Evolutionary conservation across 2,797 vertebrate genomes (phyloP), one percentile per base, ranked within the genome.

Genomic region (Ptychadena robeensis): DNA sequence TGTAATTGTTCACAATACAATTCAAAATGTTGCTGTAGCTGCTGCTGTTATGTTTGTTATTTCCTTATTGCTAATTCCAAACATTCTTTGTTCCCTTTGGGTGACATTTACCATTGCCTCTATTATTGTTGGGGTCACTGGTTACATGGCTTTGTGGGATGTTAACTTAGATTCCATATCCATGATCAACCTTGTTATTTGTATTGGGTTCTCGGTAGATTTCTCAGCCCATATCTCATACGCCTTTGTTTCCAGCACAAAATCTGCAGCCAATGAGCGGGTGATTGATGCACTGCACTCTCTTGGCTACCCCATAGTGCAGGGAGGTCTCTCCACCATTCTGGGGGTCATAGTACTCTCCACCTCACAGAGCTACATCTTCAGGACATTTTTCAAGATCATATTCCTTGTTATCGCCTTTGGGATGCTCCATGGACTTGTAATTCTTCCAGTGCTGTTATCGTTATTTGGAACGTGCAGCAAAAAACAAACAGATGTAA

Each of bases 191-290:
- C 89, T 96, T 82, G 89, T 96, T 63, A 96, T 96, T 88, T 95
- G 96, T 78, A 94, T 96, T 4, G 96, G 95, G 3, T 96, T 97
- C 89, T 96, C 96, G 0, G 96, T 97, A 0, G 94, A 96, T 87
- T 97, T 96, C 86, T 96, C 95, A n/a, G 94, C 94, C 32, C 96
- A 96, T 9, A 91, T 97, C 86, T 93, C 71, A 11, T 96, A 96
- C 64, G 87, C 91, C 10, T 96, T 95, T 84, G 92, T 95, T 83
- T 92, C 90, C 0, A 96, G 93, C 82, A 0, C 79, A 8, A 90
- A 94, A 74, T 0, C 72, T 0, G 88, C 89, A 0, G 86, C 80
- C n/a, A 94, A 95, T 30, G 44, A 88, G 68, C 95, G 85, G 84
- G 84, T 89, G 0, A 57, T 85, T 2, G 93, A 96, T 5, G 93